These are phyloP conservation scores for Syncerus caffer DNA, from an alignment of 2,797 vertebrate genomes.

Conservation along the genomic window DNA sequence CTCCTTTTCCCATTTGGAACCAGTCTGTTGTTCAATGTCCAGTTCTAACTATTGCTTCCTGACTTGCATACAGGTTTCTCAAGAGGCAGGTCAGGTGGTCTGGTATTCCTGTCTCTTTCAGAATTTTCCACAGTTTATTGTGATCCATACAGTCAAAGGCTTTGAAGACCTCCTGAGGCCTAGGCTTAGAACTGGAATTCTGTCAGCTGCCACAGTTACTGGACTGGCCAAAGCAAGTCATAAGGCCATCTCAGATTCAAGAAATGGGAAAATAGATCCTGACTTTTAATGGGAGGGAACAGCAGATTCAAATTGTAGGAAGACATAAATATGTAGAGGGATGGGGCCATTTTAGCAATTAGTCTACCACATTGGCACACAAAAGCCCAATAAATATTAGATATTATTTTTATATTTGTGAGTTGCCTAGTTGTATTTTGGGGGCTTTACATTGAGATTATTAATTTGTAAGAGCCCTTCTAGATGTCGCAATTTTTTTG, in stretches of 20 bases:
- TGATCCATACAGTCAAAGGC: no score
- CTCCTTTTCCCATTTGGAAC: no score
- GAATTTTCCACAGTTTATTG: no score
- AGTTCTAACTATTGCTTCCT: no score
- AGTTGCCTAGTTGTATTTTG: background rate
- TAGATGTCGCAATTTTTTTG: background rate
- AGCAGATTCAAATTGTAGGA: background rate
- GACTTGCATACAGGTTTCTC: no score
- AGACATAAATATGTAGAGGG: background rate
- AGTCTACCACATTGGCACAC: background rate
- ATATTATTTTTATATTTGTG: conserved; percentile 15
- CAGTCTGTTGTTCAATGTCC: no score
- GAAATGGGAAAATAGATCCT: background rate
- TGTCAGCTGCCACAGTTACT: background rate
- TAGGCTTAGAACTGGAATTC: background rate
- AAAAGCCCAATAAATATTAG: background rate
- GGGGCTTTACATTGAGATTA: background rate
- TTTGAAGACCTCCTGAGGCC: background rate
- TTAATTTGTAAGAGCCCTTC: background rate
- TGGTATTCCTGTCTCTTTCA: no score
- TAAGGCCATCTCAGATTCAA: background rate
- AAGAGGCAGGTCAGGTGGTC: no score
- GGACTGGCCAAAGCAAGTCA: background rate
- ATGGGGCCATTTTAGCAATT: background rate
- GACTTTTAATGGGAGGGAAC: background rate